Conservation (phyloP, 2,797 vertebrate genomes). For the Coilia nasus region DNA sequence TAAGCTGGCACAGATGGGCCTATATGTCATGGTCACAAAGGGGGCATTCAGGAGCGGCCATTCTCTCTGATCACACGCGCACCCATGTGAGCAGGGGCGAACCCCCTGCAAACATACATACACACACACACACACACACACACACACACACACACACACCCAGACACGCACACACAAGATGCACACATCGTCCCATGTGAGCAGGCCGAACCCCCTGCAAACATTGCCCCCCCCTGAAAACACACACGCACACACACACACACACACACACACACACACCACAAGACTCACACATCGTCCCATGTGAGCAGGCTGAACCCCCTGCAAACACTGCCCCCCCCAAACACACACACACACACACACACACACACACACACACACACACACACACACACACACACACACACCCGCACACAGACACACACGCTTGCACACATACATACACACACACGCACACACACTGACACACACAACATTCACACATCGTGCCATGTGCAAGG, state of each 20-base stretch:
- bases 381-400: conserved; percentile 7
- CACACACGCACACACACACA: too few relatives aligned
- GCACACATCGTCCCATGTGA: too few relatives aligned
- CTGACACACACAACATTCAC: neutral
- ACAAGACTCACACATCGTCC: conserved; percentile 29
- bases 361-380: conserved; percentile 6
- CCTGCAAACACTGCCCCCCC: neutral
- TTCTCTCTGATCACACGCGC: conserved; percentile 39
- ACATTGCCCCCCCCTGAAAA: too few relatives aligned
- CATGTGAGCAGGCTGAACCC: conserved; percentile 24
- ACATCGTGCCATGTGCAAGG: neutral
- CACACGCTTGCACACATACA: neutral
- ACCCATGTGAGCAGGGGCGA: conserved; percentile 25
- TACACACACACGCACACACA: conserved; percentile 11
- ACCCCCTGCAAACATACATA: conserved; percentile 13
- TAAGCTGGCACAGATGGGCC: conserved; percentile 48
- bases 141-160: neutral
- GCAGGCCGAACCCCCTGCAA: too few relatives aligned
- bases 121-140: conserved; percentile 2
- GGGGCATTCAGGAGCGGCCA: conserved; percentile 35
- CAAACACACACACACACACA: neutral
- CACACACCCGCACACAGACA: neutral
- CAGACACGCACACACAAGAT: too few relatives aligned
- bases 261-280: too few relatives aligned
- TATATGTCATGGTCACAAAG: conserved; percentile 47